These are phyloP conservation scores for Nannoperca obscura DNA, from an alignment of 2,797 vertebrate species.

Conservation along the genomic window DNA sequence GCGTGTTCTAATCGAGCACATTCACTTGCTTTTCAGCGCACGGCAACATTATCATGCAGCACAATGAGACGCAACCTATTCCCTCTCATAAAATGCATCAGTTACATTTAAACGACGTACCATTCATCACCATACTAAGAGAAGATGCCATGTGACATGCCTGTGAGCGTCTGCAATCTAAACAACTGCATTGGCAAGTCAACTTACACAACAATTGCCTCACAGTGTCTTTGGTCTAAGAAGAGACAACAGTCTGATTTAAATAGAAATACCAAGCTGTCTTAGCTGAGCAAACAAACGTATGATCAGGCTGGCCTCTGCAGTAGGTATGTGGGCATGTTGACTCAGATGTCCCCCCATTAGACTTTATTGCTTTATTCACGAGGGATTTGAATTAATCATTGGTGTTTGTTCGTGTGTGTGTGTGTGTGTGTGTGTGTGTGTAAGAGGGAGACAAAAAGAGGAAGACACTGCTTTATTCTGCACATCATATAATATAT, in stretches of 20 bases:
- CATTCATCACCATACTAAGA: conserved; percentile 9
- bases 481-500: not conserved
- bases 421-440: conserved; percentile 29
- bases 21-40: not conserved
- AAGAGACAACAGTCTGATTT: conserved; percentile 65
- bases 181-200: conserved; percentile 41
- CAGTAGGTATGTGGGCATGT: conserved; percentile 61
- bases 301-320: conserved; percentile 43
- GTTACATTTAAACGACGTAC: conserved; percentile 13
- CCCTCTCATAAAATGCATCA: conserved; percentile 8
- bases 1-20: not conserved
- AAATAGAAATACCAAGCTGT: conserved; percentile 74
- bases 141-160: not conserved
- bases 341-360: conserved; percentile 72
- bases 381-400: conserved; percentile 74
- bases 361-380: conserved; percentile 81
- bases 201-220: conserved; percentile 34
- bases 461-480: conserved; percentile 19
- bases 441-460: not conserved
- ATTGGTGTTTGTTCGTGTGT: conserved; percentile 43
- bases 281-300: conserved; percentile 78
- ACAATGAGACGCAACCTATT: conserved; percentile 28
- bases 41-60: not conserved
- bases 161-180: conserved; percentile 26
- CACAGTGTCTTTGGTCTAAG: conserved; percentile 42